Evolutionary conservation across 2,113 vertebrate genomes (phyloP).

Genomic region (Mirounga angustirostris): DNA sequence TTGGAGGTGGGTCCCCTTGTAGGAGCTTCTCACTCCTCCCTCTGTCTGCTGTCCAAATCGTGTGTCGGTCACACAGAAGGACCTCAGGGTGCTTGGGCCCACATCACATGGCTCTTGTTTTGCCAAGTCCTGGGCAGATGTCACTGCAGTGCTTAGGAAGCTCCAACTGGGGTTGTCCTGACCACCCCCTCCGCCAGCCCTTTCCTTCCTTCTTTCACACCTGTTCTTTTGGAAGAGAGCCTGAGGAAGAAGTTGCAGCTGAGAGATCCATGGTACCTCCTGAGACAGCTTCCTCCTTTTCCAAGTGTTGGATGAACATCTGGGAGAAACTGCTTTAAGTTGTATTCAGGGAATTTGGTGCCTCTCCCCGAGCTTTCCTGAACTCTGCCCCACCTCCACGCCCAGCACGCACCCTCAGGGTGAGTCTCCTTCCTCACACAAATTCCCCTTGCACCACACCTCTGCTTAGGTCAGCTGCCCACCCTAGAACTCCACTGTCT

Average conservation of each 20-base stretch:
- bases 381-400: neutral
- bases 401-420: neutral
- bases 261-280: neutral
- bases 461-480: neutral
- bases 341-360: neutral
- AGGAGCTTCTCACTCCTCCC: neutral
- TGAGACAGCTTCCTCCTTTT: neutral
- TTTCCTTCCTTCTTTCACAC: neutral
- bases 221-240: neutral
- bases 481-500: constrained; percentile 35
- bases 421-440: neutral
- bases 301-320: neutral
- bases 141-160: neutral
- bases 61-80: neutral
- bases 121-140: neutral
- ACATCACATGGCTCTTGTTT: neutral
- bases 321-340: neutral
- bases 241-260: neutral
- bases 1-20: neutral
- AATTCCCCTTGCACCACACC: neutral
- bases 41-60: neutral
- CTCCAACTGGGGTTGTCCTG: neutral
- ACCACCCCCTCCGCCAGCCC: rapidly evolving
- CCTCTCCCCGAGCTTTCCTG: neutral
- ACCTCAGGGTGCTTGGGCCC: neutral